These are phyloP conservation scores for Frieseomelitta varia DNA, from an alignment of 1,140 invertebrate species.

Conservation along the genomic window DNA sequence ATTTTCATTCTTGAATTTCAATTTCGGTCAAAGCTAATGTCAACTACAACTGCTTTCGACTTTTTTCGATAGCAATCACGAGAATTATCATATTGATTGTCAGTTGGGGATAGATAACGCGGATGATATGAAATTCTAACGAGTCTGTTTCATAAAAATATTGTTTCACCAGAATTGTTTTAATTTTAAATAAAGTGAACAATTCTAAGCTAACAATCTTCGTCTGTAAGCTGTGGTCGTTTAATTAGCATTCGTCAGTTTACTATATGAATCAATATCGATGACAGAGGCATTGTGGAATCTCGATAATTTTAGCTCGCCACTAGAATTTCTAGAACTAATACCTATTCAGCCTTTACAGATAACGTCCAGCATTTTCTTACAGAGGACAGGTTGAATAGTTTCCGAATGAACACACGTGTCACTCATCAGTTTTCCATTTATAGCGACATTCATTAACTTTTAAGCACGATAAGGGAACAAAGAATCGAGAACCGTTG, in stretches of 20 bases:
- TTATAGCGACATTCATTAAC: not conserved
- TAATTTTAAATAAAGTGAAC: no score
- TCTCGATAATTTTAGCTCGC: constrained; percentile 29
- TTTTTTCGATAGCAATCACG: not conserved
- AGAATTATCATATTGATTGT: not conserved
- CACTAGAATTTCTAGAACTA: not conserved
- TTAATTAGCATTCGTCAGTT: not conserved
- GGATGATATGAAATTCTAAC: not conserved
- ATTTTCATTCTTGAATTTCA: not conserved
- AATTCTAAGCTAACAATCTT: no score
- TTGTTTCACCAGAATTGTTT: no score
- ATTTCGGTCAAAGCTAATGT: not conserved
- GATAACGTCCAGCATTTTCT: not conserved
- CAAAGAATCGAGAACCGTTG: not conserved
- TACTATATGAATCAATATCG: constrained; percentile 1
- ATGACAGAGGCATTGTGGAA: constrained; percentile 33
- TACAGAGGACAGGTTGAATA: not conserved
- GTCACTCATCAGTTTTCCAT: not conserved
- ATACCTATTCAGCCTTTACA: not conserved
- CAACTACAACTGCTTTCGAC: not conserved
- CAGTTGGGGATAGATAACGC: not conserved
- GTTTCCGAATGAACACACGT: not conserved
- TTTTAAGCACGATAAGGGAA: not conserved
- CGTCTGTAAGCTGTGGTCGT: no score
- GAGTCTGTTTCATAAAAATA: no score